phyloP scores from a whole-genome alignment of 64 coral and sea anemone genomes.

The Montipora capricornis region DNA sequence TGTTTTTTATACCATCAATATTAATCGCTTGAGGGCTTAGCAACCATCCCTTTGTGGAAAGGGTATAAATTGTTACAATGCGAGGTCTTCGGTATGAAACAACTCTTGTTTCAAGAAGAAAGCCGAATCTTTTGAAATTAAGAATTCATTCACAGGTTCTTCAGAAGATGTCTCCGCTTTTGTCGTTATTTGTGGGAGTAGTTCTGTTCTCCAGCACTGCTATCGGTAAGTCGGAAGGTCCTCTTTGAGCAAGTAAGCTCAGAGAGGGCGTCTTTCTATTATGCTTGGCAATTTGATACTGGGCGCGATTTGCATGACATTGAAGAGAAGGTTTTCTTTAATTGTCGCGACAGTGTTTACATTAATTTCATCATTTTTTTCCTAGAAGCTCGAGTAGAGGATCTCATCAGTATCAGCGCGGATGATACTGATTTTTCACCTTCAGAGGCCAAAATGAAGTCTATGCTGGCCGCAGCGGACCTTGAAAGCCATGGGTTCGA shows the following conservation, averaged over 20 bases:
- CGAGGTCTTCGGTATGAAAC: too few species aligned
- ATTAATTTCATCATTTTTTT: neutral
- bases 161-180: neutral
- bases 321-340: neutral
- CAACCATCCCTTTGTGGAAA: too few species aligned
- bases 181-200: neutral
- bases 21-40: too few species aligned
- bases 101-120: too few species aligned
- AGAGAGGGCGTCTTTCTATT: too few species aligned
- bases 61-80: too few species aligned
- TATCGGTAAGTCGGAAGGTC: neutral
- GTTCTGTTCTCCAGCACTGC: neutral
- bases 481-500: conserved; percentile 6
- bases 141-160: neutral
- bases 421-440: neutral
- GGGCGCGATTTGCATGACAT: neutral
- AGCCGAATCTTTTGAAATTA: too few species aligned
- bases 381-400: neutral
- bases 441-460: neutral
- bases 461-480: neutral
- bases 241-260: neutral
- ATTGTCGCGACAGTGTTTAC: neutral
- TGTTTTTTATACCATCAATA: too few species aligned
- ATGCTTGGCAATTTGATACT: neutral
- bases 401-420: neutral